phyloP scores from a whole-genome alignment of 2,797 vertebrate species.

The Oophaga sylvatica region DNA sequence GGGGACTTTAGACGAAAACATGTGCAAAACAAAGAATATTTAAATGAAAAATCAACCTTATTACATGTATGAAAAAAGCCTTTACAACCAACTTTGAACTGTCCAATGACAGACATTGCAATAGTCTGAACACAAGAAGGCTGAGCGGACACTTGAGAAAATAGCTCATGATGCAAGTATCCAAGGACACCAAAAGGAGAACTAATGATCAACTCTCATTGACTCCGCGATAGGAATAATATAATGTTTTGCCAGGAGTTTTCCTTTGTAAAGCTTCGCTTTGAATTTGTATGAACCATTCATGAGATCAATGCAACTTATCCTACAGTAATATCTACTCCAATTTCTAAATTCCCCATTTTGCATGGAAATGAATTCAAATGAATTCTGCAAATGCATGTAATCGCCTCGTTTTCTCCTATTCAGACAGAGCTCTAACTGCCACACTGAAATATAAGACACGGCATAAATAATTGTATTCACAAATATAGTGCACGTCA shows the following conservation, averaged over 20 bases:
- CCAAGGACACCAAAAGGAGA: too few species aligned
- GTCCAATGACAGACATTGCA: too few species aligned
- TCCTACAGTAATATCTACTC: conserved; percentile 1
- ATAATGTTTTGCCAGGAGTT: background rate
- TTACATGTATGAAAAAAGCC: too few species aligned
- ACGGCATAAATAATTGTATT: conserved; percentile 19
- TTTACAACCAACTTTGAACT: too few species aligned
- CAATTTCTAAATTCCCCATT: conserved; percentile 1
- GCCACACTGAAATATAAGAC: background rate
- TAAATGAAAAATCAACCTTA: too few species aligned
- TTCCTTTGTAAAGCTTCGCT: background rate
- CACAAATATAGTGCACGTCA: background rate
- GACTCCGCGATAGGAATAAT: too few species aligned
- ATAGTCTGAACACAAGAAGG: too few species aligned
- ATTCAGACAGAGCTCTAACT: background rate
- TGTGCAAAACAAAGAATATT: too few species aligned
- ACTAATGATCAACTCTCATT: too few species aligned
- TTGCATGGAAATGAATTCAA: conserved; percentile 16
- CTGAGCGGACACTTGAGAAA: too few species aligned
- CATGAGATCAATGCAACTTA: conserved; percentile 5
- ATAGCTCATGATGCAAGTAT: too few species aligned
- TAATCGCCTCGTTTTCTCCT: background rate
- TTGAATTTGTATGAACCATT: conserved; percentile 7
- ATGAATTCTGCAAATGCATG: conserved; percentile 1
- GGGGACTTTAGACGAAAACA: too few species aligned